These are phyloP conservation scores for Priocnemis perturbator DNA, from an alignment of 2,888 invertebrate genomes.

Conservation along the genomic window DNA sequence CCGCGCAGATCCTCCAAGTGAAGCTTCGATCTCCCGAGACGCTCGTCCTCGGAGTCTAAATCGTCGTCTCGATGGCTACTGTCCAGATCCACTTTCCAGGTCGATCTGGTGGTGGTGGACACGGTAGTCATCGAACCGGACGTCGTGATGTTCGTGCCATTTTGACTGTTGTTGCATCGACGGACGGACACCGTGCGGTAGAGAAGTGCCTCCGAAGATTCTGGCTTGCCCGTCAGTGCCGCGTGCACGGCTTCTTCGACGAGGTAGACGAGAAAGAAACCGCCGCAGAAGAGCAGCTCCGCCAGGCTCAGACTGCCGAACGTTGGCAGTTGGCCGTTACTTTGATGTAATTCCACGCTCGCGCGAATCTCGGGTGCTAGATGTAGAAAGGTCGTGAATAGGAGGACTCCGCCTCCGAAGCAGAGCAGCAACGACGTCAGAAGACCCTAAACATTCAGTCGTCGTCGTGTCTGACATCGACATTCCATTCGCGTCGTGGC, in stretches of 20 bases:
- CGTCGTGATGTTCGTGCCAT: conserved; percentile 42
- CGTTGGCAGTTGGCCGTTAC: conserved; percentile 73
- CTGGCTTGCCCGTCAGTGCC: conserved; percentile 75
- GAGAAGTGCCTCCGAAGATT: conserved; percentile 74
- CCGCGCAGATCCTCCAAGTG: conserved; percentile 9
- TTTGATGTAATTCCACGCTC: conserved; percentile 76
- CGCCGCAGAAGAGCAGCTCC: conserved; percentile 79
- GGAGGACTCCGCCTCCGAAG: conserved; percentile 81
- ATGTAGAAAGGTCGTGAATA: conserved; percentile 81
- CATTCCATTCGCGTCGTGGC: neutral
- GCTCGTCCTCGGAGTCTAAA: neutral
- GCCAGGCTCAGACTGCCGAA: conserved; percentile 76
- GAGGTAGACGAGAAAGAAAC: conserved; percentile 81
- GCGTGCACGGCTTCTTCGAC: conserved; percentile 80
- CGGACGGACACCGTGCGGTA: conserved; percentile 78
- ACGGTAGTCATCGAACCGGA: conserved; percentile 52
- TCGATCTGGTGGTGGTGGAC: conserved; percentile 44
- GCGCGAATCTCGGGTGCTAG: conserved; percentile 82
- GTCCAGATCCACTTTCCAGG: conserved; percentile 45
- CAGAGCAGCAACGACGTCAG: conserved; percentile 79
- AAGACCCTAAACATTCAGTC: conserved; percentile 72
- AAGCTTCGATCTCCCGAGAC: neutral
- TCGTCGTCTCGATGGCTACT: conserved; percentile 30
- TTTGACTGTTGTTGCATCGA: conserved; percentile 72
- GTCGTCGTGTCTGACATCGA: conserved; percentile 2